These are phyloP conservation scores for Macrophya annulata DNA, from an alignment of 2,888 invertebrate genomes.

Conservation along the genomic window DNA sequence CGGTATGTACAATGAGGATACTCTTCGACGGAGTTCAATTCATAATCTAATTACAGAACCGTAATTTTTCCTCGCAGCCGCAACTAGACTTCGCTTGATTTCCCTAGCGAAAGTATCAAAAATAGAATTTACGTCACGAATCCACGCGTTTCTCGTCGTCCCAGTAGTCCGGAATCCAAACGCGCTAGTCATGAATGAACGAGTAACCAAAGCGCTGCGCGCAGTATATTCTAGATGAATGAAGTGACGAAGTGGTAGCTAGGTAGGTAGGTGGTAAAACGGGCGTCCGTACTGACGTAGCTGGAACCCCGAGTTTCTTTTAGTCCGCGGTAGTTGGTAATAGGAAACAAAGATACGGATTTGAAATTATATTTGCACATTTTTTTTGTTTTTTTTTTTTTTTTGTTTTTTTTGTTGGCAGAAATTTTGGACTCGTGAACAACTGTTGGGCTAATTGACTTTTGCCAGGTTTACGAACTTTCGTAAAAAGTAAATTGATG, in stretches of 20 bases:
- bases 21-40: background rate
- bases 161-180: background rate
- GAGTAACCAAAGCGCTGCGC: slow-evolving; percentile 36
- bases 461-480: background rate
- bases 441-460: background rate
- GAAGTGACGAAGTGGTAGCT: slow-evolving; percentile 28
- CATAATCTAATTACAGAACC: background rate
- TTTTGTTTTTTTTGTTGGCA: background rate
- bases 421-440: background rate
- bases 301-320: background rate
- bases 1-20: background rate
- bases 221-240: slow-evolving; percentile 52
- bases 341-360: background rate
- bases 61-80: no score
- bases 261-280: slow-evolving; percentile 28
- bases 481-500: background rate
- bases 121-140: slow-evolving; percentile 40
- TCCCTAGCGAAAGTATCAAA: slow-evolving; percentile 42
- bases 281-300: background rate
- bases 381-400: background rate
- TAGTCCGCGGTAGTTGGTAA: background rate
- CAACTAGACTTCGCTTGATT: slow-evolving; percentile 2
- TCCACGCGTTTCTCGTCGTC: slow-evolving; percentile 1
- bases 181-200: slow-evolving; percentile 53
- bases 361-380: background rate